Evolutionary conservation across 2,113 vertebrate species (phyloP).

Genomic region (Ornithorhynchus anatinus): DNA sequence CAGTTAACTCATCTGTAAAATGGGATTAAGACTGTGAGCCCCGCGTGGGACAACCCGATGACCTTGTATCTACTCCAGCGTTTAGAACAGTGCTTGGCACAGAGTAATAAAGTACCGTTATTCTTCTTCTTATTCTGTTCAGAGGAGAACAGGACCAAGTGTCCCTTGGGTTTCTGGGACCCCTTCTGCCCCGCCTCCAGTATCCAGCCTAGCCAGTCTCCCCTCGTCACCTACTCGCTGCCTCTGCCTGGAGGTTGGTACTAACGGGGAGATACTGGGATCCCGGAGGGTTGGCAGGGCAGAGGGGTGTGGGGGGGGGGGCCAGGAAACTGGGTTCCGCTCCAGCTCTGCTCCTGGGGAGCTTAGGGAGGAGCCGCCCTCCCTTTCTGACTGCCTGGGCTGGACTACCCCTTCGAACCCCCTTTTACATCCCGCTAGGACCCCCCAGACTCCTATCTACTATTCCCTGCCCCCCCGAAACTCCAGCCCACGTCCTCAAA

Average conservation of each 20-base stretch:
- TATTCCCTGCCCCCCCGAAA: neutral
- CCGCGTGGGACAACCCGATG: too few relatives aligned
- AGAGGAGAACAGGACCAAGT: constrained; percentile 37
- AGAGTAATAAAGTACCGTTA: too few relatives aligned
- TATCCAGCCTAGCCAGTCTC: neutral
- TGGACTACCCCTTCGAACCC: neutral
- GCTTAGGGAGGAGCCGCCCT: neutral
- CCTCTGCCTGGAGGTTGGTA: constrained; percentile 72
- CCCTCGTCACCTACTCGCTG: constrained; percentile 75
- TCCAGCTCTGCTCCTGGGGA: neutral
- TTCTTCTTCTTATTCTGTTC: neutral
- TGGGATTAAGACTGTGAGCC: too few relatives aligned
- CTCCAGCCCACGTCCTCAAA: too few relatives aligned
- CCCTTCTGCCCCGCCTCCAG: neutral
- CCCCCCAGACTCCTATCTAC: neutral
- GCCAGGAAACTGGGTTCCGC: rapidly evolving
- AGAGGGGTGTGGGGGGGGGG: too few relatives aligned
- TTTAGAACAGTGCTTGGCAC: too few relatives aligned
- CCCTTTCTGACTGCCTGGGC: neutral
- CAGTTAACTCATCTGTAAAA: too few relatives aligned
- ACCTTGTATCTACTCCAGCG: too few relatives aligned
- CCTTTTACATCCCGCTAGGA: neutral
- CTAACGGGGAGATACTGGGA: rapidly evolving
- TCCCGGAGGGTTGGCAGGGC: rapidly evolving
- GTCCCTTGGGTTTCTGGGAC: neutral